Conservation (phyloP, 2,888 invertebrate genomes). For the Sphecodes monilicornis region DNA sequence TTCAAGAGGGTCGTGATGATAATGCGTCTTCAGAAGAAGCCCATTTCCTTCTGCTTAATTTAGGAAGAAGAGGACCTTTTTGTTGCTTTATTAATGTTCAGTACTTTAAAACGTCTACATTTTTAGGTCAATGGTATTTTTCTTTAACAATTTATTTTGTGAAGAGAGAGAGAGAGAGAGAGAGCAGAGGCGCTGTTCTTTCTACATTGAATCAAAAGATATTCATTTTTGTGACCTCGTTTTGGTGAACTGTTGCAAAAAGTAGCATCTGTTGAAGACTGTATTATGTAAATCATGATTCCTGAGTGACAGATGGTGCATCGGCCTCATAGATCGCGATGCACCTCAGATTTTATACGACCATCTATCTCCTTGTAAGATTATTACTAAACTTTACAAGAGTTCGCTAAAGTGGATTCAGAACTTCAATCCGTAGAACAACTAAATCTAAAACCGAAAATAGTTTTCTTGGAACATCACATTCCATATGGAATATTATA, state of each 20-base stretch:
- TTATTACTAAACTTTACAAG: conserved; percentile 51
- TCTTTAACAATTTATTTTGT: background rate
- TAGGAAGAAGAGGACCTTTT: conserved; percentile 3
- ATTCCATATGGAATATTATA: background rate
- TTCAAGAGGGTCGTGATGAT: conserved; percentile 12
- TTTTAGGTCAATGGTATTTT: background rate
- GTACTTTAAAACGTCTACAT: background rate
- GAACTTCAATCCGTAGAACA: conserved; percentile 13
- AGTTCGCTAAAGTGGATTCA: background rate
- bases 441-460: background rate
- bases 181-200: background rate
- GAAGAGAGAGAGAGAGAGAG: background rate
- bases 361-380: conserved; percentile 36
- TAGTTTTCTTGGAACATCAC: background rate
- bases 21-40: conserved; percentile 3
- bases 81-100: background rate
- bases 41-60: background rate
- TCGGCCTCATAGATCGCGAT: conserved; percentile 48
- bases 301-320: conserved; percentile 54
- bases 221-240: conserved; percentile 15
- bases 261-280: conserved; percentile 44
- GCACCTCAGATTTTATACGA: conserved; percentile 36
- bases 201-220: background rate
- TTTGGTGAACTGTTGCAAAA: conserved; percentile 17
- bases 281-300: conserved; percentile 53